Base-by-base conservation (phyloP, 2,113 vertebrate genomes). In the Pachyramphus minor region DNA sequence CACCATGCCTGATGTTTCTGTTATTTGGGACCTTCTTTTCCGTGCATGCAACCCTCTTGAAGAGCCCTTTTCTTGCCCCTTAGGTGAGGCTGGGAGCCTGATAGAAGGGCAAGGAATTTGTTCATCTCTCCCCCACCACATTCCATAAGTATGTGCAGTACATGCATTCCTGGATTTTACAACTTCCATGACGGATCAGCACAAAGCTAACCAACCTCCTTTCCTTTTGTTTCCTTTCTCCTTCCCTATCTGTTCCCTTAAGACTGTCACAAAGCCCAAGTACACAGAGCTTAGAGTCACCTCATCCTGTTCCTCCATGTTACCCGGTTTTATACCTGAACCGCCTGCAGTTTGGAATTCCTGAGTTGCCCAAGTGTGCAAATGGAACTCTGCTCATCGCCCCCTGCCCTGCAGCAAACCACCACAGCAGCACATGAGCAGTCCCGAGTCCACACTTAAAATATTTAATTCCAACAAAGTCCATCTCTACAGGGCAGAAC, bases 251-350 rank as follows among this genome's bases (percentile, higher is more conserved):
- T 37, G 14, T 23, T 56, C 55, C 9, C 2, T 31, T 77, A 10
- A 30, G 39, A 18, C 2, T 8, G 6, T 8, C 53, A 24, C 31
- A 7, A 39, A 64, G 5, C 11, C 39, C 74, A 35, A 50, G n/a
- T 1, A 17, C 22, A 2, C 0, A 8, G 17, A 18, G 44, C 52
- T 23, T 7, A 20, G 25, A 55, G 18, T 64, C 1, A 1, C 5
- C 39, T 37, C n/a, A 7, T 0, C 0, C 37, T 2, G 8, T 8
- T 84, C 22, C 55, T 60, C n/a, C 6, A 0, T 0, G 4, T 49
- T 16, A 52, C 8, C 35, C 1, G 1, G 11, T 53, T 82, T 33
- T n/a, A 79, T 33, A 68, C 49, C 33, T 7, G 13, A 47, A 22
- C 14, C 6, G 47, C 21, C 15, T 12, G 24, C 5, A 6, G 5